Conservation (phyloP, 2,888 invertebrate species). For the Lepidocyrtoides sp. region DNA sequence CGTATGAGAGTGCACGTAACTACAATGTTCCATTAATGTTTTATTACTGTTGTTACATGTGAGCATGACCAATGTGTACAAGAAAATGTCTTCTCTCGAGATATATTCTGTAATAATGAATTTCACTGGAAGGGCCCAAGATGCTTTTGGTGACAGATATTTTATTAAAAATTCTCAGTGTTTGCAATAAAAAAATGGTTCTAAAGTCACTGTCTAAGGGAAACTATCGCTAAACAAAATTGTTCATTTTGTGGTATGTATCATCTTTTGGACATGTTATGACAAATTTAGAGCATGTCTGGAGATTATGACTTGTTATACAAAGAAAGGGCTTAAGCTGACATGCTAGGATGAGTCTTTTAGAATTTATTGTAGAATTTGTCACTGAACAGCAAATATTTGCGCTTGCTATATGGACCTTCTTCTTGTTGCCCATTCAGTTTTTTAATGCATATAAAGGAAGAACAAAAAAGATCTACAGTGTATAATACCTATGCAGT, state of each 20-base stretch:
- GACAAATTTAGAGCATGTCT: conserved; percentile 26
- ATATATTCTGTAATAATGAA: conserved; percentile 42
- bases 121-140: conserved; percentile 27
- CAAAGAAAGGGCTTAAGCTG: background rate
- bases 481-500: background rate
- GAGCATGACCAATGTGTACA: background rate
- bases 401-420: background rate
- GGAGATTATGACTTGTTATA: background rate
- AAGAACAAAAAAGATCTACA: background rate
- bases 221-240: background rate
- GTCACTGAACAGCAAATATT: background rate
- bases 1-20: background rate
- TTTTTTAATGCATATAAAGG: background rate
- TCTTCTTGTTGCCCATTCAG: too few relatives aligned
- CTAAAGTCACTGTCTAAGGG: background rate
- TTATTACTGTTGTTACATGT: background rate
- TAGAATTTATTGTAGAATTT: background rate
- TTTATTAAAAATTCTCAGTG: conserved; percentile 5
- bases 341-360: background rate
- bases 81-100: background rate
- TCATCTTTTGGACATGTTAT: background rate
- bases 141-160: background rate
- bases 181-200: too few relatives aligned
- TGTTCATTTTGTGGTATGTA: background rate
- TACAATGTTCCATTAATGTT: background rate